Conservation (phyloP, 1,140 invertebrate genomes). For the Pseudomyrmex gracilis region DNA sequence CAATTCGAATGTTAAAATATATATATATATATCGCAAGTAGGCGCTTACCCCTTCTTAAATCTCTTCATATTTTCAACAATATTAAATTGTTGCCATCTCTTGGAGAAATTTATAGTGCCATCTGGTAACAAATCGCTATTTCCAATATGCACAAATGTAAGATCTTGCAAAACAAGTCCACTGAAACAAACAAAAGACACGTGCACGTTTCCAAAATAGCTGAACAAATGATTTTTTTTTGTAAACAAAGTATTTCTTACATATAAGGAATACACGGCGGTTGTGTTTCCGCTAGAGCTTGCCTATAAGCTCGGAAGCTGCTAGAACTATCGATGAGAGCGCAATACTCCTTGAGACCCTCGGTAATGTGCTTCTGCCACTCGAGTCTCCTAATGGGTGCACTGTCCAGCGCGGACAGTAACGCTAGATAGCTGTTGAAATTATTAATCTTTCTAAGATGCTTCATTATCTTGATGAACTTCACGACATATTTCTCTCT, state of each 20-base stretch:
- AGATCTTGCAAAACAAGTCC: slow-evolving; percentile 99
- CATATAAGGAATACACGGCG: slow-evolving; percentile 99
- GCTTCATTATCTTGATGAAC: slow-evolving; percentile 99
- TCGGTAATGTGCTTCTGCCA: slow-evolving; percentile 98
- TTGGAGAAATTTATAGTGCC: slow-evolving; percentile 98
- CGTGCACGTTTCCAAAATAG: not conserved
- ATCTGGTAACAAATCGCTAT: slow-evolving; percentile 94
- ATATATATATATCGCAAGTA: slow-evolving; percentile 55
- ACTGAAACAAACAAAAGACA: slow-evolving; percentile 87
- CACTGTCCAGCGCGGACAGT: slow-evolving; percentile 98
- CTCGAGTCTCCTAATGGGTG: slow-evolving; percentile 96
- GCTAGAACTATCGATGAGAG: slow-evolving; percentile 97
- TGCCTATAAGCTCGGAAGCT: slow-evolving; percentile 98
- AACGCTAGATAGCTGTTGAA: slow-evolving; percentile 99
- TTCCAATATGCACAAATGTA: slow-evolving; percentile 99
- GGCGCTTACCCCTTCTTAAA: slow-evolving; percentile 95
- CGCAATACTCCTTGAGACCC: slow-evolving; percentile 96
- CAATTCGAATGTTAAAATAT: slow-evolving; percentile 16
- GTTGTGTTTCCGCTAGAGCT: slow-evolving; percentile 96
- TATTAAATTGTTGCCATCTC: slow-evolving; percentile 99
- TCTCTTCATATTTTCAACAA: slow-evolving; percentile 98
- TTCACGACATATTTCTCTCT: slow-evolving; percentile 98
- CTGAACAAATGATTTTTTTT: not conserved
- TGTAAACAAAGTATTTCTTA: slow-evolving; percentile 84
- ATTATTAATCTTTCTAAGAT: slow-evolving; percentile 98